phyloP scores from a whole-genome alignment of 1,140 invertebrate genomes.

The Trialeurodes vaporariorum region DNA sequence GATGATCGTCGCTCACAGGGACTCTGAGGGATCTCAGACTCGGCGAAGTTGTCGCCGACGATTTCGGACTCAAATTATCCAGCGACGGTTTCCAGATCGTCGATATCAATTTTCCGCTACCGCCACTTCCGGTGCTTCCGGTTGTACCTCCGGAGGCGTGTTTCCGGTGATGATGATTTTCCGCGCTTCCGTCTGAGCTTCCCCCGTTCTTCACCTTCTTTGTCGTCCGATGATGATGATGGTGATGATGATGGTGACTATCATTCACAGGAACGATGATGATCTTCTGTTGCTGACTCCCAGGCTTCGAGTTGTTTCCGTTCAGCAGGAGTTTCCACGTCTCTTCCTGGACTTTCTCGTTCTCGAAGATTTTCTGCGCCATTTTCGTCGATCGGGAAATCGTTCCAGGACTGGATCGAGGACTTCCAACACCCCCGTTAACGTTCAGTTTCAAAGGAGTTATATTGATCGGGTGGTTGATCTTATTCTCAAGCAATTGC shows the following conservation, averaged over 20 bases:
- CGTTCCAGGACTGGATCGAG: neutral
- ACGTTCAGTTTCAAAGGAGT: constrained; percentile 4
- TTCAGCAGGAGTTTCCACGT: constrained; percentile 8
- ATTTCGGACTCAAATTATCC: neutral
- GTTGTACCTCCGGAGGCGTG: neutral
- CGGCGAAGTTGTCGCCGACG: constrained; percentile 12
- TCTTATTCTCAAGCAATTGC: neutral
- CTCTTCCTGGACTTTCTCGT: constrained; percentile 9
- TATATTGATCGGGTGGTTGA: constrained; percentile 8
- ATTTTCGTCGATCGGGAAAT: neutral
- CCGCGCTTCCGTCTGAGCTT: neutral
- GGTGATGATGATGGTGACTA: neutral
- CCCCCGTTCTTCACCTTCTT: neutral
- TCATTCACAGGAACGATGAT: constrained; percentile 16
- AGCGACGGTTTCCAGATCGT: neutral
- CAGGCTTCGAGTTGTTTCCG: constrained; percentile 4
- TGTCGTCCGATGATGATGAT: too few relatives aligned
- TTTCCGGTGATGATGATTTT: neutral
- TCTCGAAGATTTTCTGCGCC: constrained; percentile 6
- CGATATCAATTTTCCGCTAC: neutral
- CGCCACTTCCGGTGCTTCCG: neutral
- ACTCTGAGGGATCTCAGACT: constrained; percentile 13
- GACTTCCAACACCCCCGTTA: neutral
- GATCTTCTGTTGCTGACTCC: constrained; percentile 15
- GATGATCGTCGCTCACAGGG: neutral